Conservation (phyloP, 2,113 vertebrate species). For the Halichoeres trimaculatus region DNA sequence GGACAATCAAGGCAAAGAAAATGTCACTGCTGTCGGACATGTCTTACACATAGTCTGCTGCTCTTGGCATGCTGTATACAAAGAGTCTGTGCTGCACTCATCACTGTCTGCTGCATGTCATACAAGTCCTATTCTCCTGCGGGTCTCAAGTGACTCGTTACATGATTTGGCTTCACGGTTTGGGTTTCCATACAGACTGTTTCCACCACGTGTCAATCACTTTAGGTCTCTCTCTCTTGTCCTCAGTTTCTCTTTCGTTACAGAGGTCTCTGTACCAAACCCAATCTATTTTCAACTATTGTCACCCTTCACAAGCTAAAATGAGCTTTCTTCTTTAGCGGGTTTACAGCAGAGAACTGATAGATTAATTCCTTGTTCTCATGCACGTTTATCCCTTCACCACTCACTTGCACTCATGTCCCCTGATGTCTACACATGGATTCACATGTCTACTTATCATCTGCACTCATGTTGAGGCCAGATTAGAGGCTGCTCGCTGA, state of each 20-base stretch:
- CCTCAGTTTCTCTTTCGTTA: slow-evolving; percentile 27
- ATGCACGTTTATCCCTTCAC: slow-evolving; percentile 34
- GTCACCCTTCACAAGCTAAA: not conserved
- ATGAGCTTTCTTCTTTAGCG: not conserved
- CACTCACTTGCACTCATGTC: slow-evolving; percentile 14
- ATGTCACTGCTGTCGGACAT: not conserved
- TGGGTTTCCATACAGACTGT: slow-evolving; percentile 70
- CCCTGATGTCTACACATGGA: slow-evolving; percentile 24
- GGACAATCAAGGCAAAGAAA: not conserved
- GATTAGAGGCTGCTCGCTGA: slow-evolving; percentile 54
- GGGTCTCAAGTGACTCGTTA: slow-evolving; percentile 56
- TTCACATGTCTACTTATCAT: slow-evolving; percentile 60
- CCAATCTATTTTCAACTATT: slow-evolving; percentile 45
- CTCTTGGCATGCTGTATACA: not conserved
- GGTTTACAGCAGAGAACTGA: slow-evolving; percentile 1
- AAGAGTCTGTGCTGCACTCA: not conserved
- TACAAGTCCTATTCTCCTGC: slow-evolving; percentile 24
- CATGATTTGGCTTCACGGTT: slow-evolving; percentile 20
- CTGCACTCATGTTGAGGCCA: slow-evolving; percentile 47
- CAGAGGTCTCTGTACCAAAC: slow-evolving; percentile 25
- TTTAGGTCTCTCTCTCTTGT: not conserved
- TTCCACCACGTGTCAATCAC: slow-evolving; percentile 71
- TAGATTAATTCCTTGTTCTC: slow-evolving; percentile 27
- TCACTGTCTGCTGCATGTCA: slow-evolving; percentile 40
- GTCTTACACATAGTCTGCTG: not conserved